Base-by-base conservation (phyloP, 2,797 vertebrate species). In the Gymnothorax reevesii region DNA sequence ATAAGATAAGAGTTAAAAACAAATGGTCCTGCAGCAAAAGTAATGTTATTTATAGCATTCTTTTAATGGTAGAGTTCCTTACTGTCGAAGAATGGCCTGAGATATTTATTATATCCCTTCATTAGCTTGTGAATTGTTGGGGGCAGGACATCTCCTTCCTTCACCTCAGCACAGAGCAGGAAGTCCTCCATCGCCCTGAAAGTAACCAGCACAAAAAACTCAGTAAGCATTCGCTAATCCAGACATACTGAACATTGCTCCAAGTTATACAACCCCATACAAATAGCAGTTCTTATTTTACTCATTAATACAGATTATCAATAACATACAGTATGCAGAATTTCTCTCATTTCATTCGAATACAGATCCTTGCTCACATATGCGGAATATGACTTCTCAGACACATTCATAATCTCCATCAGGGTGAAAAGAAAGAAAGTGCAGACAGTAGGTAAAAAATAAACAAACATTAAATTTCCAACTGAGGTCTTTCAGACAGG, bases 21-120 rank as follows among this genome's bases (percentile, higher is more conserved):
- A 42, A 42, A 42, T 42, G 33, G 33, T 42, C 33, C 33, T 42
- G 33, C 33, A 42, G 33, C 33, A 42, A 42, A 42, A 42, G 33
- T 42, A 42, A 42, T 42, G 62, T 0, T 9, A 69, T 49, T 64
- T 42, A 8, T 13, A 15, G 22, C 73, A 77, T 62, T 62, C 25
- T 4, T 33, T 33, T 42, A 59, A 13, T 7, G 22, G 10, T 75
- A 12, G 7, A 7, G 57, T 25, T 83, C 33, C 94, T 93, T 90
- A 95, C 94, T 91, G 33, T 94, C 93, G 91, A 95, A 95, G 90
- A 94, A 95, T 0, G 94, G 94, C 9, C 94, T 92, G 22, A 95
- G 89, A 82, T 95, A 95, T 83, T 94, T 95, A 88, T 95, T 95
- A 89, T 95, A 95, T 27, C 94, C 94, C 89, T 92, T 93, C 90